phyloP scores from a whole-genome alignment of 2,113 vertebrate genomes.

The Engraulis encrasicolus region DNA sequence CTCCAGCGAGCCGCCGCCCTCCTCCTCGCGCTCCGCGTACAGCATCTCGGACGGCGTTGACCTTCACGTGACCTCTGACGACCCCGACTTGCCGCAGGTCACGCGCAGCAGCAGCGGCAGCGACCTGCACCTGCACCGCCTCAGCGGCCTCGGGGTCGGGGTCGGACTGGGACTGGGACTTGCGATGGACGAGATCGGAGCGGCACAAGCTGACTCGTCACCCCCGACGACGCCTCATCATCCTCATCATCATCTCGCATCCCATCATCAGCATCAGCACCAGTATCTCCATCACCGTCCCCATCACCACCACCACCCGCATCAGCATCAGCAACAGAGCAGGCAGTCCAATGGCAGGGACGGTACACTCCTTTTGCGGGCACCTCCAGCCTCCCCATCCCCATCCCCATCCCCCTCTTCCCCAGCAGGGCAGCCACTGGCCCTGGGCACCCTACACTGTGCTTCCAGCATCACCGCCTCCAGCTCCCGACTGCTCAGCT shows the following conservation, averaged over 20 bases:
- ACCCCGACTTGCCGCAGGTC: no score
- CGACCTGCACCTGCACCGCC: slow-evolving; percentile 83
- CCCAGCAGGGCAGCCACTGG: slow-evolving; percentile 49
- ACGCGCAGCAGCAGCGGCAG: no score
- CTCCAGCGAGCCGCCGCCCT: slow-evolving; percentile 68
- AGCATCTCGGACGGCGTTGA: slow-evolving; percentile 85
- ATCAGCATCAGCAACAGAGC: not conserved
- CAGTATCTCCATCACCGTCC: not conserved
- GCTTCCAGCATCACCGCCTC: slow-evolving; percentile 84
- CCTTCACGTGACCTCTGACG: slow-evolving; percentile 77
- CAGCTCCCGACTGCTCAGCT: slow-evolving; percentile 85
- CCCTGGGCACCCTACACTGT: slow-evolving; percentile 81
- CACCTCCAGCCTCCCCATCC: not conserved
- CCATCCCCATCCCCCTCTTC: no score
- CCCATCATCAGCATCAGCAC: not conserved
- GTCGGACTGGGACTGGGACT: no score
- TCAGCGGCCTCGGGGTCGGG: no score
- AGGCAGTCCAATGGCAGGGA: slow-evolving; percentile 7
- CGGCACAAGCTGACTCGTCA: not conserved
- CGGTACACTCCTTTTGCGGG: slow-evolving; percentile 45
- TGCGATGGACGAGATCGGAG: slow-evolving; percentile 28
- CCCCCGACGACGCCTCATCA: not conserved
- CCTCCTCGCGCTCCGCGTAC: slow-evolving; percentile 76
- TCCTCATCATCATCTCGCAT: not conserved
- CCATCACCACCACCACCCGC: no score